Conservation (phyloP, 2,888 invertebrate species). For the Machimus rusticus region DNA sequence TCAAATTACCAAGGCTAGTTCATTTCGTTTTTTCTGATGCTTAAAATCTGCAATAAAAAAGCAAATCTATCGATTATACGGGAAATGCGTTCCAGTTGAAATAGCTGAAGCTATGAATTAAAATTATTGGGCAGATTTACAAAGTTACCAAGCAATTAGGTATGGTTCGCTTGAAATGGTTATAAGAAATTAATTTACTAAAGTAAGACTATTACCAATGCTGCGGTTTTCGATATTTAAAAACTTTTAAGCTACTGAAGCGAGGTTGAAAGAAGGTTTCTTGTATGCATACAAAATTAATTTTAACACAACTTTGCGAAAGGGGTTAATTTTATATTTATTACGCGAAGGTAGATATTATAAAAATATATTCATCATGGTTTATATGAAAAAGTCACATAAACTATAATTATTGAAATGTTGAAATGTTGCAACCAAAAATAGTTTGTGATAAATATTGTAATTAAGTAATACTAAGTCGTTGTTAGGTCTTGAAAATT, state of each 20-base stretch:
- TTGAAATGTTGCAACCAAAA: neutral
- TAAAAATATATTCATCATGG: neutral
- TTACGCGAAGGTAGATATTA: neutral
- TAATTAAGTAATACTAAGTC: neutral
- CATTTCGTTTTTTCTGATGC: neutral
- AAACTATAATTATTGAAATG: neutral
- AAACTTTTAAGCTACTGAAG: neutral
- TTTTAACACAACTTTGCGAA: neutral
- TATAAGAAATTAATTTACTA: neutral
- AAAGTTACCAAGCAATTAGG: neutral
- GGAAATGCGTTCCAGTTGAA: neutral
- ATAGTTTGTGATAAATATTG: neutral
- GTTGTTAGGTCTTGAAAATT: neutral
- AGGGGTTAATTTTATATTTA: neutral
- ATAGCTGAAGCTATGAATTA: neutral
- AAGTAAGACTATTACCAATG: neutral
- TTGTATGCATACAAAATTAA: neutral
- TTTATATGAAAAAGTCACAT: neutral
- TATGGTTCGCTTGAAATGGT: neutral
- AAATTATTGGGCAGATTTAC: neutral
- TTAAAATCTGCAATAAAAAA: neutral
- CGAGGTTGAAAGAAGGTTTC: neutral
- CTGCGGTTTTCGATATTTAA: neutral
- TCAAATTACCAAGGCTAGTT: neutral
- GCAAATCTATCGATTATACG: neutral